A percentile compares a stretch with the other conserved stretches of the same genome.
These are phyloP conservation scores for Macquaria australasica DNA, from an alignment of 2,113 vertebrate species.

Conservation along the genomic window DNA sequence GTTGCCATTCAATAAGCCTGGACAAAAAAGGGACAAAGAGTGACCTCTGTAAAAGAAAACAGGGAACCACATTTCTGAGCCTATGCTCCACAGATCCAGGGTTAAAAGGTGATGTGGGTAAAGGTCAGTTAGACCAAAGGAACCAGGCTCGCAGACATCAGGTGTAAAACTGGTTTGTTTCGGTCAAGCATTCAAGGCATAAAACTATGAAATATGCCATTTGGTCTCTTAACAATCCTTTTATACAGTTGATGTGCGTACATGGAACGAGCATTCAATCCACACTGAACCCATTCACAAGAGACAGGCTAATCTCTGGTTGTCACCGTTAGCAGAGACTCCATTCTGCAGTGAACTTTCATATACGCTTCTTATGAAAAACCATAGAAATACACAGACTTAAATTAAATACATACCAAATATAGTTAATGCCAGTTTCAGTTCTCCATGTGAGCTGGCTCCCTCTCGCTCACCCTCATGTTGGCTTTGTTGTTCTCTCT, in stretches of 20 bases:
- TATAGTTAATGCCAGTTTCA: background rate
- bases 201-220: background rate
- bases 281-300: background rate
- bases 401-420: background rate
- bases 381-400: background rate
- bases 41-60: slow-evolving; percentile 48
- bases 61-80: slow-evolving; percentile 48
- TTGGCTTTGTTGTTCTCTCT: background rate
- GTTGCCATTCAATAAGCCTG: slow-evolving; percentile 48
- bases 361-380: background rate
- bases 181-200: background rate
- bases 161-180: background rate
- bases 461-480: background rate
- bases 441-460: background rate
- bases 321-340: background rate
- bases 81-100: slow-evolving; percentile 23
- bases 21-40: slow-evolving; percentile 64
- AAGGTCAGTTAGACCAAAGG: slow-evolving; percentile 26
- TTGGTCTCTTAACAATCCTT: background rate
- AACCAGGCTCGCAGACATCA: background rate
- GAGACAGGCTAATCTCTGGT: background rate
- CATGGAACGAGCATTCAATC: background rate
- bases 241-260: background rate
- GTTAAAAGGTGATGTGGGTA: slow-evolving; percentile 39
- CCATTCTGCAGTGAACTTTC: background rate